Evolutionary conservation across 2,113 vertebrate species (phyloP).

Genomic region (Hemichromis elongatus): DNA sequence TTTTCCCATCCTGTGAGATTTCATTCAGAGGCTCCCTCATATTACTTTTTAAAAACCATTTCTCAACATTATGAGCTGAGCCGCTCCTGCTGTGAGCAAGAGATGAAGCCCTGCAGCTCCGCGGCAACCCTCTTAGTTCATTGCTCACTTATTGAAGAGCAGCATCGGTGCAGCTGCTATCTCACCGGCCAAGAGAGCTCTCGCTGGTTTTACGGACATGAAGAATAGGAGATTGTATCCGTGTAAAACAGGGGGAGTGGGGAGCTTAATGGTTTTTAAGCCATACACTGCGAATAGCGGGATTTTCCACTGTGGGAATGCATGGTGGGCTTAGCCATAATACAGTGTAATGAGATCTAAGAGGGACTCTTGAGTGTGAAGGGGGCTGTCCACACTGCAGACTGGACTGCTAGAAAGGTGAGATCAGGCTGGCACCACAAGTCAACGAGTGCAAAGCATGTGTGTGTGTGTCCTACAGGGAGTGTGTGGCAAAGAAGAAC

Average conservation of each 20-base stretch:
- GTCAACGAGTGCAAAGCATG: slow-evolving; percentile 38
- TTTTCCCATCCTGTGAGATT: slow-evolving; percentile 41
- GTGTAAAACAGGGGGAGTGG: background rate
- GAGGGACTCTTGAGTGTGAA: slow-evolving; percentile 44
- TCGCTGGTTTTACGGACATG: slow-evolving; percentile 8
- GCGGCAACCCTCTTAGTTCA: background rate
- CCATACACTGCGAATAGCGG: slow-evolving; percentile 18
- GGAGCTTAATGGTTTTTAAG: slow-evolving; percentile 41
- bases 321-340: slow-evolving; percentile 38
- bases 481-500: slow-evolving; percentile 7
- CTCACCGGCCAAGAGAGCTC: slow-evolving; percentile 1
- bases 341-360: slow-evolving; percentile 56
- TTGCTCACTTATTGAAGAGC: background rate
- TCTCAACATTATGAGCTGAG: slow-evolving; percentile 15
- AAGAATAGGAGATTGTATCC: background rate
- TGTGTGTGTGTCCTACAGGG: background rate
- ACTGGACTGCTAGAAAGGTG: slow-evolving; percentile 55
- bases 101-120: slow-evolving; percentile 1
- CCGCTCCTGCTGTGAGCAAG: slow-evolving; percentile 26
- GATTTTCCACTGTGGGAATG: slow-evolving; percentile 46
- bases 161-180: slow-evolving; percentile 1
- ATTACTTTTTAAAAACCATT: background rate
- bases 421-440: slow-evolving; percentile 33
- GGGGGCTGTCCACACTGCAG: slow-evolving; percentile 34
- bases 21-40: slow-evolving; percentile 19